phyloP scores from a whole-genome alignment of 2,797 vertebrate species.

The Sebastes elongatus region DNA sequence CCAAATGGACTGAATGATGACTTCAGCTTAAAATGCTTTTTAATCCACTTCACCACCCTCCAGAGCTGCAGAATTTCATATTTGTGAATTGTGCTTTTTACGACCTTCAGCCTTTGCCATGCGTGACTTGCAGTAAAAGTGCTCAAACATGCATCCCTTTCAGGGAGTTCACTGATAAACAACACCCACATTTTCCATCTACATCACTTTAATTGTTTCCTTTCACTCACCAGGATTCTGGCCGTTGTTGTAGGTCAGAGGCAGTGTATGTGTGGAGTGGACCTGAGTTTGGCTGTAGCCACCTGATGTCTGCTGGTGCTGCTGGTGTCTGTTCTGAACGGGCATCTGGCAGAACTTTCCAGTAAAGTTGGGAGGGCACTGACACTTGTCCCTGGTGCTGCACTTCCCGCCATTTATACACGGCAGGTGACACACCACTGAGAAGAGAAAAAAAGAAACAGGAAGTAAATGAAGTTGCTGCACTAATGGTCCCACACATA shows the following conservation, averaged over 20 bases:
- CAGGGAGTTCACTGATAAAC: neutral
- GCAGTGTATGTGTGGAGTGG: slow-evolving; percentile 94
- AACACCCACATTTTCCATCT: neutral
- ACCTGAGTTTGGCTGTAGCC: slow-evolving; percentile 85
- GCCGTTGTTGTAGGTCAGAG: slow-evolving; percentile 90
- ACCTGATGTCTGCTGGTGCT: slow-evolving; percentile 75
- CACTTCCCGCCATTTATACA: slow-evolving; percentile 98
- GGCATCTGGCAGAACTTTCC: slow-evolving; percentile 97
- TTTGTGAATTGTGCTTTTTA: neutral
- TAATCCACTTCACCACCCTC: neutral
- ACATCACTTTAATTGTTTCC: neutral
- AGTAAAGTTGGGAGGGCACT: slow-evolving; percentile 94
- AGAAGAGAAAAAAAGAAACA: slow-evolving; percentile 46
- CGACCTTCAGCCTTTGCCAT: neutral
- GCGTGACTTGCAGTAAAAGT: neutral
- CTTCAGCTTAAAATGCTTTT: too few relatives aligned
- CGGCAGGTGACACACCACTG: slow-evolving; percentile 97
- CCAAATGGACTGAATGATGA: too few relatives aligned
- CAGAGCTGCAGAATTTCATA: neutral
- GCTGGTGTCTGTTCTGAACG: slow-evolving; percentile 79
- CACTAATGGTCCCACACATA: neutral
- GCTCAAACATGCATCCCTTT: neutral
- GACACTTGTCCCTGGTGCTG: slow-evolving; percentile 94
- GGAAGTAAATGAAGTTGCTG: neutral
- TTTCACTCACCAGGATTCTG: slow-evolving; percentile 89